phyloP scores from a whole-genome alignment of 2,113 vertebrate species.

The Sinocyclocheilus grahami region DNA sequence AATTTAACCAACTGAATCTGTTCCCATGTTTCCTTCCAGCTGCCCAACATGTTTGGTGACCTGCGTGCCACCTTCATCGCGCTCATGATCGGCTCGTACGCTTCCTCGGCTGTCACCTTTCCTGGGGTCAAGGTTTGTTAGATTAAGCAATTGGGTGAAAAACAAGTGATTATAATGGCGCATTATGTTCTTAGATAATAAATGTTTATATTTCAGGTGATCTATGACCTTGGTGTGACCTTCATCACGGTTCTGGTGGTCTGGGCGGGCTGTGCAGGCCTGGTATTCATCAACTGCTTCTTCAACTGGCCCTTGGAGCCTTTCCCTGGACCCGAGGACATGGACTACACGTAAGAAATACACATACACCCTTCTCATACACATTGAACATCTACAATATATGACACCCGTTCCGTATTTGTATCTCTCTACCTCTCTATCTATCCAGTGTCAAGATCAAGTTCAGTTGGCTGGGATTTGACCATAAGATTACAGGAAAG shows the following conservation, averaged over 20 bases:
- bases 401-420: not conserved
- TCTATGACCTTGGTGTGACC: constrained; percentile 87
- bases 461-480: constrained; percentile 98
- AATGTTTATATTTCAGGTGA: constrained; percentile 78
- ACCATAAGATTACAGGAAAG: constrained; percentile 99
- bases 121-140: constrained; percentile 90
- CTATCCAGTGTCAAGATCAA: constrained; percentile 91
- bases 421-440: not conserved
- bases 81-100: constrained; percentile 98
- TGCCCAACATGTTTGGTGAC: constrained; percentile 97
- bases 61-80: constrained; percentile 96
- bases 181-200: not conserved
- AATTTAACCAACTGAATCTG: not conserved
- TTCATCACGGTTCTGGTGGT: constrained; percentile 91
- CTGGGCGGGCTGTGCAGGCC: constrained; percentile 88
- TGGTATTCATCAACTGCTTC: constrained; percentile 96
- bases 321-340: constrained; percentile 95
- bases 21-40: constrained; percentile 69
- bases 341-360: constrained; percentile 91
- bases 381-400: not conserved
- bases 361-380: not conserved
- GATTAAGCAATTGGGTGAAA: not conserved
- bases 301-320: constrained; percentile 97
- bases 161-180: not conserved
- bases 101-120: constrained; percentile 97